These are phyloP conservation scores for Machaerirhynchus nigripectus DNA, from an alignment of 2,113 vertebrate genomes.

Conservation along the genomic window DNA sequence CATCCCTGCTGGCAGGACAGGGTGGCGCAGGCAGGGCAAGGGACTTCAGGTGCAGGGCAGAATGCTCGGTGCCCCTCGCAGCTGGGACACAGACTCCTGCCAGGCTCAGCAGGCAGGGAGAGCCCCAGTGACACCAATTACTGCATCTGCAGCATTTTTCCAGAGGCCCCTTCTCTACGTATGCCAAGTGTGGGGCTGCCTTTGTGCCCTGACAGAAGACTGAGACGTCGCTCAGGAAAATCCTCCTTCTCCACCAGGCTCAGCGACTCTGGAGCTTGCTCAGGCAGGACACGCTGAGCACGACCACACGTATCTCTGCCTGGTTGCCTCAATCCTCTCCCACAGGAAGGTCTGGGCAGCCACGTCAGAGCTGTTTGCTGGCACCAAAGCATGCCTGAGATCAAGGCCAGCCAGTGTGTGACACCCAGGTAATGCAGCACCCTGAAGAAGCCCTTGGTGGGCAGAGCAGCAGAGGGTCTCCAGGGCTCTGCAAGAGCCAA, in stretches of 20 bases:
- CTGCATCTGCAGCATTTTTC: not conserved
- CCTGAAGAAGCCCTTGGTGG: not conserved
- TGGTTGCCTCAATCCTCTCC: not conserved
- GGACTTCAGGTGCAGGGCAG: not conserved
- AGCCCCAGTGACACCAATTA: not conserved
- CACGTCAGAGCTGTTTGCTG: not conserved
- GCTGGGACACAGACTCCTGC: not conserved
- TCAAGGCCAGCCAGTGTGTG: not conserved
- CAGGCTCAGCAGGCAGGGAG: not conserved
- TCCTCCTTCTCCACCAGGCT: not conserved
- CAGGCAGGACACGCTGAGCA: not conserved
- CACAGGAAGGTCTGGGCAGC: not conserved
- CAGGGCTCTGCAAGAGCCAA: rapidly evolving
- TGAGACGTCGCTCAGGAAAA: not conserved
- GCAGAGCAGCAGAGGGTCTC: not conserved
- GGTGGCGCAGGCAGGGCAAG: not conserved
- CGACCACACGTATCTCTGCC: not conserved
- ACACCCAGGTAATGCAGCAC: not conserved
- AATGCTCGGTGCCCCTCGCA: too few relatives aligned
- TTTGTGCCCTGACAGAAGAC: not conserved
- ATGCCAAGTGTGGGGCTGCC: not conserved
- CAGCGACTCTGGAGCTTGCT: rapidly evolving
- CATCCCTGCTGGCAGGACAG: not conserved
- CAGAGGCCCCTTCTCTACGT: not conserved
- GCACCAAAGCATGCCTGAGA: not conserved